phyloP scores from a whole-genome alignment of 2,888 invertebrate species.

The Eulithis prunata region DNA sequence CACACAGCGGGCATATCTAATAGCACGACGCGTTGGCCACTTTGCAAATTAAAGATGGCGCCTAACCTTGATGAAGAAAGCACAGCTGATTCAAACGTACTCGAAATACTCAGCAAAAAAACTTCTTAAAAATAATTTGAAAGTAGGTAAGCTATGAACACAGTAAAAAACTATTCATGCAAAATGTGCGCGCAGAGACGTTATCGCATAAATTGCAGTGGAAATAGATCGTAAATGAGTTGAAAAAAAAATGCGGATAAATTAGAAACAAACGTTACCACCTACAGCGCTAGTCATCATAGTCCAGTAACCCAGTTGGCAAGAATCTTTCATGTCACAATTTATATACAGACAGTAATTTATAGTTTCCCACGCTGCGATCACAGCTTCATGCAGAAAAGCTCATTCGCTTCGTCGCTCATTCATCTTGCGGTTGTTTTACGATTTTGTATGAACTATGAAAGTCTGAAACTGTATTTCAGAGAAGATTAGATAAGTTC shows the following conservation, averaged over 20 bases:
- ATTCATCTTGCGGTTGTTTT: not conserved
- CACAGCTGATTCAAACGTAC: not conserved
- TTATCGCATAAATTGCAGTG: conserved; percentile 13
- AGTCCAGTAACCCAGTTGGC: conserved; percentile 65
- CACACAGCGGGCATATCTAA: conserved; percentile 22
- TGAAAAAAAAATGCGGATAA: conserved; percentile 17
- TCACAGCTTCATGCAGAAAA: conserved; percentile 11
- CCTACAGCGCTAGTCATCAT: conserved; percentile 16
- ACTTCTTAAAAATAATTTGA: too few relatives aligned
- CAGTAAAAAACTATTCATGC: conserved; percentile 2
- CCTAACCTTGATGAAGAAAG: conserved; percentile 3
- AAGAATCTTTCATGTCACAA: conserved; percentile 47
- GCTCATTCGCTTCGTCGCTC: conserved; percentile 8
- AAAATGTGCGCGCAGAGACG: conserved; percentile 2
- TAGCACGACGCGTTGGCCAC: conserved; percentile 1
- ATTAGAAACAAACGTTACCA: conserved; percentile 20
- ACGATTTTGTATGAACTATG: not conserved
- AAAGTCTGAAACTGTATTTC: not conserved
- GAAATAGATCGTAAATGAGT: conserved; percentile 22
- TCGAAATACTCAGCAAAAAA: too few relatives aligned
- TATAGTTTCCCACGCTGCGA: conserved; percentile 53
- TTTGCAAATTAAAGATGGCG: conserved; percentile 10
- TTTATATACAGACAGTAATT: conserved; percentile 51
- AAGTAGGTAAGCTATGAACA: too few relatives aligned
- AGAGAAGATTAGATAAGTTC: not conserved